Evolutionary conservation across 23 tunicate genomes (phyloP).

Genomic region (Diplosoma virens): DNA sequence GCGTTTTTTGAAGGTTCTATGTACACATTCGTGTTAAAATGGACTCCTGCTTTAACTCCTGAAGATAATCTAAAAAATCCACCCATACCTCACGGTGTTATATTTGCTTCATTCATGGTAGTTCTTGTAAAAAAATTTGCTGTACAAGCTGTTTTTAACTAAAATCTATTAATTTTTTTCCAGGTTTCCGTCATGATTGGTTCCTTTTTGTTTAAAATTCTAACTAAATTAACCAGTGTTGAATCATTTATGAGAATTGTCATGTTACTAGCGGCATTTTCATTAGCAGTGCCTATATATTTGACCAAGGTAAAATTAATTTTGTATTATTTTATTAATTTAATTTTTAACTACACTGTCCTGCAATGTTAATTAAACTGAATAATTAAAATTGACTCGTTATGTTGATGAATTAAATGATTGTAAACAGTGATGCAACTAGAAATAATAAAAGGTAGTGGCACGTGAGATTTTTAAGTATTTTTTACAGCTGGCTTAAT

Average conservation of each 20-base stretch:
- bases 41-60: conserved; percentile 75
- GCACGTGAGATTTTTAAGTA: too few relatives aligned
- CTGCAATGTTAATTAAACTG: too few relatives aligned
- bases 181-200: conserved; percentile 71
- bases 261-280: conserved; percentile 15
- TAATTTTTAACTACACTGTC: too few relatives aligned
- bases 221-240: neutral
- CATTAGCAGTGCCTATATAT: conserved; percentile 36
- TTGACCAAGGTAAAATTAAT: conserved; percentile 32
- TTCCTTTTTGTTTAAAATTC: conserved; percentile 35
- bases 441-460: too few relatives aligned
- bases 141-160: neutral
- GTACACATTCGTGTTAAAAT: conserved; percentile 71
- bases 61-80: neutral
- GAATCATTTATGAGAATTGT: conserved; percentile 54
- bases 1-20: conserved; percentile 74
- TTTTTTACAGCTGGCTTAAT: too few relatives aligned
- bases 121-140: neutral
- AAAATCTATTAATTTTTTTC: neutral
- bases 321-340: too few relatives aligned
- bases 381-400: too few relatives aligned
- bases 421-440: too few relatives aligned
- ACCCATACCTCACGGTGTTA: conserved; percentile 54
- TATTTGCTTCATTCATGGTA: conserved; percentile 76
- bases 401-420: too few relatives aligned